These are phyloP conservation scores for Acropora yongei DNA, from an alignment of 64 coral and sea anemone genomes.

Conservation along the genomic window DNA sequence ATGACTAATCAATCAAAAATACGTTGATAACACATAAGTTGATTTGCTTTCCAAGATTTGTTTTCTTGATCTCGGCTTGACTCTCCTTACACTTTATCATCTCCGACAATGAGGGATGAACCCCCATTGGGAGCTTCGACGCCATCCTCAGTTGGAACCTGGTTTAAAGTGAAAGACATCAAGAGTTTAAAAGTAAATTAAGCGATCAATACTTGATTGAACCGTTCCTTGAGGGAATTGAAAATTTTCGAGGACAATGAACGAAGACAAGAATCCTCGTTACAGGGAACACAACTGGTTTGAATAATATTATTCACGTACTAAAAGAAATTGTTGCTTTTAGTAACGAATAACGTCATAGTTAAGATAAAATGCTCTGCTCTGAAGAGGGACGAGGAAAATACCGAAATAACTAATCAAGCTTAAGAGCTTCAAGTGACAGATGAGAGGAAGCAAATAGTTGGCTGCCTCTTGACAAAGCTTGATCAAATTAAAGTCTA, in stretches of 20 bases:
- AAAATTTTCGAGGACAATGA: not conserved
- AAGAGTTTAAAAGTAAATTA: not conserved
- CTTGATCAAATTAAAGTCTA: too few species aligned
- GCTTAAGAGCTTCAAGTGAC: too few species aligned
- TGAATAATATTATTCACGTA: too few species aligned
- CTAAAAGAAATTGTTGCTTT: too few species aligned
- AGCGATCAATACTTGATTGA: not conserved
- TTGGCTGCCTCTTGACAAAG: too few species aligned
- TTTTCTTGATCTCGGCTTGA: not conserved
- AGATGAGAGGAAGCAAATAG: too few species aligned
- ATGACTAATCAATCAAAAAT: not conserved
- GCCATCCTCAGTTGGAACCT: constrained; percentile 14
- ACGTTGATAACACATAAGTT: not conserved
- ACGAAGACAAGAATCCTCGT: too few species aligned
- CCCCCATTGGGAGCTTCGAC: not conserved
- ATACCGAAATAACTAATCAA: too few species aligned
- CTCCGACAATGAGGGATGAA: not conserved
- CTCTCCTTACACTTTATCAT: not conserved
- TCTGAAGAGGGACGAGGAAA: too few species aligned
- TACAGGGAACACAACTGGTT: too few species aligned
- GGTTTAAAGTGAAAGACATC: not conserved
- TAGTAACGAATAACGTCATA: too few species aligned
- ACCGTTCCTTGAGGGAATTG: not conserved
- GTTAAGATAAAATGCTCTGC: too few species aligned
- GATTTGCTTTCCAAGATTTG: not conserved